These are phyloP conservation scores for Macrosteles quadrilineatus DNA, from an alignment of 1,140 invertebrate genomes.

Conservation along the genomic window DNA sequence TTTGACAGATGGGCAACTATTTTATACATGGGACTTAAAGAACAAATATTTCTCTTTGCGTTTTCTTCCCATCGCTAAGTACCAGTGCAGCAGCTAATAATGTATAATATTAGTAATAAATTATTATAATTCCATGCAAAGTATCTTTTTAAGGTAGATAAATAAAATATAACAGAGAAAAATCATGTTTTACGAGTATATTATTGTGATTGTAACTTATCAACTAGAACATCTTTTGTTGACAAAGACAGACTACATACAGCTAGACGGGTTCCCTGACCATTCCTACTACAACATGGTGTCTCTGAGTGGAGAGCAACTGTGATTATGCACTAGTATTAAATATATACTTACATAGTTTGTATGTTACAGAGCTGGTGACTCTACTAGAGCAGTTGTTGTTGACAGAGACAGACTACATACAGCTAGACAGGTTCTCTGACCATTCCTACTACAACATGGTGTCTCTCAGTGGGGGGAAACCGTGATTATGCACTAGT, in stretches of 20 bases:
- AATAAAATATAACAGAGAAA: no score
- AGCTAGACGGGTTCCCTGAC: constrained; percentile 89
- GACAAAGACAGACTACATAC: constrained; percentile 90
- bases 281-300: constrained; percentile 93
- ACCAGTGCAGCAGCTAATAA: no score
- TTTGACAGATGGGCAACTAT: no score
- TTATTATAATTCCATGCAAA: no score
- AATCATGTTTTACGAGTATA: no score
- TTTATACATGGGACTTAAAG: no score
- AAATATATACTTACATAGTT: no score
- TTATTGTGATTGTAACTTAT: constrained; percentile 74
- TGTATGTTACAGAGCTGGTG: constrained; percentile 74
- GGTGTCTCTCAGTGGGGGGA: constrained; percentile 76
- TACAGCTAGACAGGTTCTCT: constrained; percentile 88
- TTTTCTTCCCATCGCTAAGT: no score
- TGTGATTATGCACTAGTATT: constrained; percentile 58
- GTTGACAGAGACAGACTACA: constrained; percentile 88
- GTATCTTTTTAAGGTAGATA: no score
- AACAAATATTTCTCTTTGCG: no score
- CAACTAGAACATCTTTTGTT: constrained; percentile 81
- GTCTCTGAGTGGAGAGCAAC: constrained; percentile 84
- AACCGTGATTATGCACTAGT: constrained; percentile 61
- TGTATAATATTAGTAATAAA: no score
- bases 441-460: constrained; percentile 95
- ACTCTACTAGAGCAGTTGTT: constrained; percentile 76